These are phyloP conservation scores for Mico argentatus DNA, from an alignment of 2,797 vertebrate species.

Conservation along the genomic window DNA sequence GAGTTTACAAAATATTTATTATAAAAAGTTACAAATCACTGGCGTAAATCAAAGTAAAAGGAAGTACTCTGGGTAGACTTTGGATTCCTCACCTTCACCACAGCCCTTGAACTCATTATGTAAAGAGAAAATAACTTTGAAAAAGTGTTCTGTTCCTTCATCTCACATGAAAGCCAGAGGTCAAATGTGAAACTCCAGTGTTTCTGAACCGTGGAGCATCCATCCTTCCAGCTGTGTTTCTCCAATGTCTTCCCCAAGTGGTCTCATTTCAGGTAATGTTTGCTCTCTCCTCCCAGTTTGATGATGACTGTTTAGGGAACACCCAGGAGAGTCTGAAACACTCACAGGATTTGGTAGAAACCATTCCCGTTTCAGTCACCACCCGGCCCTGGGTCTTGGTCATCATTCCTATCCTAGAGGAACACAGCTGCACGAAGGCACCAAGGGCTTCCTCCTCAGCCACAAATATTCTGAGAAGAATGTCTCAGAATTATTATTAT, in stretches of 20 bases:
- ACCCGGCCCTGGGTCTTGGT: neutral
- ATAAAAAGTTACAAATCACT: neutral
- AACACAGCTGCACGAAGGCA: neutral
- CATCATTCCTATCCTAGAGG: neutral
- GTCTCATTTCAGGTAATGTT: neutral
- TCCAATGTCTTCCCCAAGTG: neutral
- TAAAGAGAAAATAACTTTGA: conserved; percentile 29
- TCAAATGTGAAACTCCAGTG: neutral
- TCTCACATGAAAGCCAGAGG: neutral
- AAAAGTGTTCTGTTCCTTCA: neutral
- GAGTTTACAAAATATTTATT: conserved; percentile 27
- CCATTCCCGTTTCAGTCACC: neutral
- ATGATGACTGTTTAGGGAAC: neutral
- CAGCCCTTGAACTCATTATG: neutral
- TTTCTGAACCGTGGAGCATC: neutral
- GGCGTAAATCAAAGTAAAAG: neutral
- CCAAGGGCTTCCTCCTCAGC: neutral
- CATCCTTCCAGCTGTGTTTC: neutral
- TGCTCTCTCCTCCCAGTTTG: neutral
- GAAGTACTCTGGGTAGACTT: neutral
- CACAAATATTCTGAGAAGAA: conserved; percentile 32
- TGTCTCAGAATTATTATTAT: neutral
- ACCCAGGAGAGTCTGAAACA: neutral
- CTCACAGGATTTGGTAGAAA: neutral
- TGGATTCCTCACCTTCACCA: neutral